Base-by-base conservation (phyloP, 2,797 vertebrate genomes). In the Cirrhinus molitorella region DNA sequence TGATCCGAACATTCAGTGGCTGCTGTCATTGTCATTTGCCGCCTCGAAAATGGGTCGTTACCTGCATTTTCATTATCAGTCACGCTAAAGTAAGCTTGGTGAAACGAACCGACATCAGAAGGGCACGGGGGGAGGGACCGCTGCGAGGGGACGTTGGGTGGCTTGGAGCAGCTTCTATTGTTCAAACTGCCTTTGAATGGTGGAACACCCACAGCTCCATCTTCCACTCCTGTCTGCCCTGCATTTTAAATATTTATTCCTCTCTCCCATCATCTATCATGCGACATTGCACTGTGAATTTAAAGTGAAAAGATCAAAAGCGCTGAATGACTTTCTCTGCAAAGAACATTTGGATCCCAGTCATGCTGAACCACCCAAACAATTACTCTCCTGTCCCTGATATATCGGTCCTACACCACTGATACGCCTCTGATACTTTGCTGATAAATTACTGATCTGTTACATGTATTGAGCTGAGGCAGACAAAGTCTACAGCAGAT, bases 201-300 rank as follows among this genome's bases (percentile, higher is more conserved):
- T 40, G 43, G 49, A 77, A 71, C 81, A 84, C 63, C 77, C 78
- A 76, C 79, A 79, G 37, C 40, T 55, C 31, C 23, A 83, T 51
- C 61, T 37, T 74, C 68, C 71, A 55, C 49, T 68, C 25, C 70
- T 85, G 83, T 74, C 75, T 53, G 53, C 51, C 34, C 73, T 74
- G 84, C 72, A 82, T 85, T 89, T 90, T 92, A 86, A 90, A 88
- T 65, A 89, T 90, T 91, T 90, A 90, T 90, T 87, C 83, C 89
- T 89, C 79, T 76, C 66, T 73, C 81, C 66, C 63, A 55, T 79
- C 87, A 63, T 86, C 73, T 85, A 68, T 47, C 47, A 77, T 53
- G 51, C 19, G 31, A 83, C 71, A 49, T 79, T 45, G 71, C 57
- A 59, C 55, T 85, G 65, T 83, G 77, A 87, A 86, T 85, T 85